Base-by-base conservation (phyloP, 2,888 invertebrate genomes). In the Nomada hirtipes region DNA sequence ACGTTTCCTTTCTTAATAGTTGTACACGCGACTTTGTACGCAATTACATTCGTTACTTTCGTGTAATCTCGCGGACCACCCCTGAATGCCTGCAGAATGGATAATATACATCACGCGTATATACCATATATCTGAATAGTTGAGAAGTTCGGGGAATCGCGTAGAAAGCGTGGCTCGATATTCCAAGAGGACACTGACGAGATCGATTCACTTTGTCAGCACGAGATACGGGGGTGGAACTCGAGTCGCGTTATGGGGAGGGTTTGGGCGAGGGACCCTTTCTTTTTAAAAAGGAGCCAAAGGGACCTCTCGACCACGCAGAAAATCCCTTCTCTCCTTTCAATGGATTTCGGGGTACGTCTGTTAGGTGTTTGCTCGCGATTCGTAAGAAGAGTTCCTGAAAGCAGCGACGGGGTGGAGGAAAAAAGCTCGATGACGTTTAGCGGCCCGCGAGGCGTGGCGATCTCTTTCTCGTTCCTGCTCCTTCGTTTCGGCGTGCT, bases 141-240 rank as follows among this genome's bases (percentile, higher is more conserved):
- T 72, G 81, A 79, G 87, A 85, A 85, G 85, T 87, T 87, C 64
- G 26, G 55, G 61, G 83, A 85, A 81, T 88, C 82, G 75, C 67
- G 69, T 26, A 64, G 79, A 79, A 88, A 88, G 83, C 87, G 83
- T 82, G 86, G 81, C 83, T 84, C 59, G 64, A 70, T 65, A 53
- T 42, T 70, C 65, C 15, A 50, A 64, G 75, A 67, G 83, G 87
- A 88, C 87, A 83, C 72, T 85, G 89, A 88, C 84, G 89, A 74
- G 89, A 88, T 89, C 89, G 88, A 88, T 88, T 86, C 84, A 89
- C 87, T 88, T 89, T 88, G 87, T 89, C 88, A 87, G 76, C 89
- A 81, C 67, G 80, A 84, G 67, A 85, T 78, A 79, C 71, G 79
- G 84, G 80, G 80, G 59, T 29, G 83, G 83, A 87, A 83, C 82